Evolutionary conservation across 2,113 vertebrate species (phyloP).

Genomic region (Daphoenositta chrysoptera): DNA sequence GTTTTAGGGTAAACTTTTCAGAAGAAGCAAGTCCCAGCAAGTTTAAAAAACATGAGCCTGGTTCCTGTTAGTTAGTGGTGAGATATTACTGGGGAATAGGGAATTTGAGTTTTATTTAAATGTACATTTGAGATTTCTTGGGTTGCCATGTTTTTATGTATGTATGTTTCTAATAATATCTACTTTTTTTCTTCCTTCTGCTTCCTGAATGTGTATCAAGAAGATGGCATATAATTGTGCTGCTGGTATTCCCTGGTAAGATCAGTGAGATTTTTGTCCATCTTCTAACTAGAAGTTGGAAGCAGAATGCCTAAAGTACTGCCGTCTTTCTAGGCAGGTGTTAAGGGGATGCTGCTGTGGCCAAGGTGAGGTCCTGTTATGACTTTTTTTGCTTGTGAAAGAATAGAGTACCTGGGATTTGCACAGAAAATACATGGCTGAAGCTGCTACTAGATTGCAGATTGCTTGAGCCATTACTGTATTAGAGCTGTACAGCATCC

Average conservation of each 20-base stretch:
- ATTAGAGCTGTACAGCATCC: not conserved
- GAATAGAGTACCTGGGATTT: not conserved
- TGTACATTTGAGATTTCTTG: not conserved
- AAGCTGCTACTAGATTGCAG: not conserved
- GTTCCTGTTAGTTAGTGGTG: not conserved
- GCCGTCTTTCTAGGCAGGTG: not conserved
- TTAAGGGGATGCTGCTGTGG: not conserved
- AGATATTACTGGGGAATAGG: not conserved
- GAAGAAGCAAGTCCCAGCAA: not conserved
- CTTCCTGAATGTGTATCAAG: not conserved
- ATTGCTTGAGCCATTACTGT: not conserved
- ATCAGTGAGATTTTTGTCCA: not conserved
- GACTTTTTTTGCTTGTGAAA: not conserved
- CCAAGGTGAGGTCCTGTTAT: accelerated
- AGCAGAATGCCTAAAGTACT: not conserved
- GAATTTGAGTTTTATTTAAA: not conserved
- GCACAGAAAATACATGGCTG: not conserved
- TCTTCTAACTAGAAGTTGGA: not conserved
- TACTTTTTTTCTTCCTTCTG: not conserved
- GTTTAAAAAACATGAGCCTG: not conserved
- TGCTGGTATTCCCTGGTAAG: not conserved
- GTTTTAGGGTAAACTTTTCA: not conserved
- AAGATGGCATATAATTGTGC: not conserved
- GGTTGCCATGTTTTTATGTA: not conserved
- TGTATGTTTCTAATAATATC: not conserved